Evolutionary conservation across 2,113 vertebrate genomes (phyloP).

Genomic region (Scomber scombrus): DNA sequence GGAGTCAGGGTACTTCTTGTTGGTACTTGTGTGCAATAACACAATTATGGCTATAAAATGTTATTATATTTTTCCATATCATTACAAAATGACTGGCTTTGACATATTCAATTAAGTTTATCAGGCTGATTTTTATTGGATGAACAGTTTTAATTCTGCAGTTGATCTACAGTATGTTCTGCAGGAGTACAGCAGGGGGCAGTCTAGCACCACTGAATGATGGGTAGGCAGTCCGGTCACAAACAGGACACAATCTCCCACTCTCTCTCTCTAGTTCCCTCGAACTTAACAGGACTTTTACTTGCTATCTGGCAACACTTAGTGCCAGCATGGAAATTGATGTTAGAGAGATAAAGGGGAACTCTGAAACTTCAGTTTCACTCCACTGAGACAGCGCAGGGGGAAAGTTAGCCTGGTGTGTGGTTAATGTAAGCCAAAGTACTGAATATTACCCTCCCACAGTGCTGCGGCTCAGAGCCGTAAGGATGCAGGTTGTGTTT

Average conservation of each 20-base stretch:
- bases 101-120: slow-evolving; percentile 22
- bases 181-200: slow-evolving; percentile 82
- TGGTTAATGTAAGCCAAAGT: slow-evolving; percentile 84
- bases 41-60: slow-evolving; percentile 17
- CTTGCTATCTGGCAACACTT: slow-evolving; percentile 83
- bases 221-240: slow-evolving; percentile 61
- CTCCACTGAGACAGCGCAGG: slow-evolving; percentile 82
- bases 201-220: slow-evolving; percentile 81
- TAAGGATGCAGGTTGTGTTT: slow-evolving; percentile 72
- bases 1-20: neutral
- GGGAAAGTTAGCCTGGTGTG: slow-evolving; percentile 81
- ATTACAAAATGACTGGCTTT: slow-evolving; percentile 43
- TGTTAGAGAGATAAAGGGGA: slow-evolving; percentile 83
- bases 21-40: neutral
- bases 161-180: slow-evolving; percentile 28
- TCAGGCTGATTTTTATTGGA: slow-evolving; percentile 27
- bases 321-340: slow-evolving; percentile 82
- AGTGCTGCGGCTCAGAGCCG: slow-evolving; percentile 73
- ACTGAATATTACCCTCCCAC: slow-evolving; percentile 84
- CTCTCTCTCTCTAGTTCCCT: slow-evolving; percentile 59
- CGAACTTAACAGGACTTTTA: slow-evolving; percentile 81
- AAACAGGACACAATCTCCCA: slow-evolving; percentile 72
- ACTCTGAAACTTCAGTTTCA: slow-evolving; percentile 83
- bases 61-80: slow-evolving; percentile 31
- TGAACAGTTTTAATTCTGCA: slow-evolving; percentile 30